Percentiles rank a stretch among this genome's conserved stretches.
Conservation (phyloP, 2,113 vertebrate genomes). For the Pseudolaguvia tuberculata region DNA sequence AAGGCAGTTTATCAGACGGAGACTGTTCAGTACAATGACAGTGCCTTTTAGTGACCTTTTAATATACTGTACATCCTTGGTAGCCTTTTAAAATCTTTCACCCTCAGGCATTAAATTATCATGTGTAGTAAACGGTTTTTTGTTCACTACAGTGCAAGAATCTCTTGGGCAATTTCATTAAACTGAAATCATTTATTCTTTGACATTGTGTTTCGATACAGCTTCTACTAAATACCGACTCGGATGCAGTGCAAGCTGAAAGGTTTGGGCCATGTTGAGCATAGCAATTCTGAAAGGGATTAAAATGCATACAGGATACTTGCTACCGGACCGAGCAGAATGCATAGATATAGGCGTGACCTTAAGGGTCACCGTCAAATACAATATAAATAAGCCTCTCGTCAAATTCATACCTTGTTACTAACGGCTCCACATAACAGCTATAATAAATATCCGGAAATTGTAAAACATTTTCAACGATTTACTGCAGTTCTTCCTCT, state of each 20-base stretch:
- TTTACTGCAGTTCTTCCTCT: too few relatives aligned
- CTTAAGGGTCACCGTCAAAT: neutral
- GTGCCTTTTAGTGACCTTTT: conserved; percentile 1
- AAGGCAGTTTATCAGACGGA: conserved; percentile 24
- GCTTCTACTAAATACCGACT: neutral
- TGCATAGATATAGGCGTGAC: conserved; percentile 12
- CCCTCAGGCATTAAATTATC: conserved; percentile 9
- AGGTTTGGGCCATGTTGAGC: too few relatives aligned
- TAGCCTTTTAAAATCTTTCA: neutral
- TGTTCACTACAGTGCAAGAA: neutral
- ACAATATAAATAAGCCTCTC: neutral
- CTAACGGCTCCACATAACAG: neutral
- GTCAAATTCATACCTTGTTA: neutral
- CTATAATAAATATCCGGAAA: neutral
- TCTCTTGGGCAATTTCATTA: neutral
- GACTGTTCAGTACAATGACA: conserved; percentile 13
- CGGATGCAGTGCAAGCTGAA: too few relatives aligned
- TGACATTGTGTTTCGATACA: neutral
- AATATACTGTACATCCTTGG: conserved; percentile 8
- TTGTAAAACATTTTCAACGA: neutral
- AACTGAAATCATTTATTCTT: neutral
- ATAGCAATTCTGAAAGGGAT: too few relatives aligned
- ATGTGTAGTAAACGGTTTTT: neutral
- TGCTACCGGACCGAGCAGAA: neutral
- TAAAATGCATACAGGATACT: neutral